Percentiles rank a stretch among this genome's conserved stretches.
phyloP scores from a whole-genome alignment of 1,140 invertebrate species.

The Nixonia krombeini region DNA sequence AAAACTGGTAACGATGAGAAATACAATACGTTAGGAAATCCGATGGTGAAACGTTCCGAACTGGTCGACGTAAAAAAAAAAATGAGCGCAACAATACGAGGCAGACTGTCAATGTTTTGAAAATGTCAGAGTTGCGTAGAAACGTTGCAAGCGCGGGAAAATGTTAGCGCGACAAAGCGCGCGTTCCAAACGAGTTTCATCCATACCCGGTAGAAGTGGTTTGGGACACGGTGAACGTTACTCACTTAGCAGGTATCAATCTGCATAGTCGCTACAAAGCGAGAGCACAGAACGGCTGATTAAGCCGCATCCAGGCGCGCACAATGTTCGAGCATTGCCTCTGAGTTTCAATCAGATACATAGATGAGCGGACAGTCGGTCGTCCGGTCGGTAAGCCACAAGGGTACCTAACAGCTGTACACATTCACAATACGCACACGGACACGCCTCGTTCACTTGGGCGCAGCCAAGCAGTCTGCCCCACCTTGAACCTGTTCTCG shows the following conservation, averaged over 20 bases:
- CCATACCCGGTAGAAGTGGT: slow-evolving; percentile 5
- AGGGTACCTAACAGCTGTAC: slow-evolving; percentile 18
- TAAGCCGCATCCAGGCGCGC: slow-evolving; percentile 62
- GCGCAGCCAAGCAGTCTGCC: slow-evolving; percentile 47
- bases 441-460: slow-evolving; percentile 25
- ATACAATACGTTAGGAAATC: too few species aligned
- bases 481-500: slow-evolving; percentile 46
- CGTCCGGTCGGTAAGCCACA: slow-evolving; percentile 19
- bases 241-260: slow-evolving; percentile 32
- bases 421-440: not conserved
- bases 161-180: not conserved
- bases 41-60: too few species aligned
- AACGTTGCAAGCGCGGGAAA: too few species aligned
- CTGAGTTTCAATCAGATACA: slow-evolving; percentile 56
- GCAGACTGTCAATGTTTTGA: too few species aligned
- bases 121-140: too few species aligned
- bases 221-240: slow-evolving; percentile 7
- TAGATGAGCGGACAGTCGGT: slow-evolving; percentile 23
- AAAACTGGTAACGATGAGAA: too few species aligned
- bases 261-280: slow-evolving; percentile 24
- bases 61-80: too few species aligned
- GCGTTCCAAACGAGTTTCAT: not conserved
- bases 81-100: too few species aligned
- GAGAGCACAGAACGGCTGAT: slow-evolving; percentile 57
- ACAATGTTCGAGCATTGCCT: slow-evolving; percentile 52